Evolutionary conservation across 2,113 vertebrate species (phyloP).

Genomic region (Colaptes auratus): DNA sequence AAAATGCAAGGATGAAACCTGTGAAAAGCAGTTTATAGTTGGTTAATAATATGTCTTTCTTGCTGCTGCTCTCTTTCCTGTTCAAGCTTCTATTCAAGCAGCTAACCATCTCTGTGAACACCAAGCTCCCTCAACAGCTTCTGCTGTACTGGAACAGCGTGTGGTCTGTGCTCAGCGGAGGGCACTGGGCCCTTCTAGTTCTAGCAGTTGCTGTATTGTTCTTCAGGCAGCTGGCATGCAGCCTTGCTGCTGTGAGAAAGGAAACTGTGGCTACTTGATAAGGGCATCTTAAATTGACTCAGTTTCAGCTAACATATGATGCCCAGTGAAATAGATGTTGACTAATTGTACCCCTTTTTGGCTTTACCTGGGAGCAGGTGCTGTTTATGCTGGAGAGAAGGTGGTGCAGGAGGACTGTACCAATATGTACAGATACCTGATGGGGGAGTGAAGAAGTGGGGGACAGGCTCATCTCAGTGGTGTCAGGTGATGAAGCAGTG

Average conservation of each 20-base stretch:
- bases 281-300: constrained; percentile 47
- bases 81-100: background rate
- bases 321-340: constrained; percentile 3
- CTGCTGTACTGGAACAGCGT: background rate
- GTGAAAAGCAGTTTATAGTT: background rate
- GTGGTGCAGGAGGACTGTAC: fast-evolving
- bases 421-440: background rate
- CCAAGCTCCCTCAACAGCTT: background rate
- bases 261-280: constrained; percentile 47
- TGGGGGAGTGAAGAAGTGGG: background rate
- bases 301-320: constrained; percentile 3
- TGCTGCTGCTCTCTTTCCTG: background rate
- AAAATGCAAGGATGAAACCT: background rate
- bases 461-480: background rate
- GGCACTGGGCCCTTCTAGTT: background rate
- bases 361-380: background rate
- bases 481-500: background rate
- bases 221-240: constrained; percentile 21
- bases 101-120: background rate
- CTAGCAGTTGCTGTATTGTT: constrained; percentile 18
- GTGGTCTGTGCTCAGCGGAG: background rate
- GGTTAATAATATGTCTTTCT: background rate
- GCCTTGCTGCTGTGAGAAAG: constrained; percentile 50
- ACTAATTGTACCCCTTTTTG: background rate
- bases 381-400: background rate